Evolutionary conservation across 92 coral and sea anemone genomes (phyloP).

Genomic region (Paragorgia papillata): DNA sequence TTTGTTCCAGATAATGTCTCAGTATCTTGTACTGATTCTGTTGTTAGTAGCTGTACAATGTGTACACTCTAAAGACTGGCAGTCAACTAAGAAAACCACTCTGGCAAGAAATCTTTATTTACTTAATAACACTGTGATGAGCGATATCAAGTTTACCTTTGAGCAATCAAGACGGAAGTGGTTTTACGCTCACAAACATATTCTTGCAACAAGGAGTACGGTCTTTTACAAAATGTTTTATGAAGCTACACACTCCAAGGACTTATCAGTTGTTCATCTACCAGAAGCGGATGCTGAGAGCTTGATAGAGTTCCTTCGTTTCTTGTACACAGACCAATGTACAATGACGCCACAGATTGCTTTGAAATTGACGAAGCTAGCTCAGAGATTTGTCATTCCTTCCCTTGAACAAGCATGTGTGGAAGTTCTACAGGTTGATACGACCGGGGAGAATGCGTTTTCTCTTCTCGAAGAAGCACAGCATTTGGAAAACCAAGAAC

Average conservation of each 20-base stretch:
- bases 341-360: constrained; percentile 60
- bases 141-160: constrained; percentile 46
- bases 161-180: neutral
- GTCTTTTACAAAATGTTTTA: constrained; percentile 79
- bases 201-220: constrained; percentile 68
- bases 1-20: too few relatives aligned
- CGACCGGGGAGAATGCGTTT: constrained; percentile 65
- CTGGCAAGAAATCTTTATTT: constrained; percentile 42
- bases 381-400: constrained; percentile 68
- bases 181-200: constrained; percentile 71
- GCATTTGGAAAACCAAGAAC: constrained; percentile 37
- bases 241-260: constrained; percentile 51
- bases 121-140: constrained; percentile 47
- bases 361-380: constrained; percentile 63
- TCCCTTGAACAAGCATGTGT: constrained; percentile 67
- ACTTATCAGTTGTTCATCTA: constrained; percentile 49
- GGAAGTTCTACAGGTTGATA: constrained; percentile 52
- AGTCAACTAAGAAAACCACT: constrained; percentile 6
- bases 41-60: too few relatives aligned
- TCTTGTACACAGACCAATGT: constrained; percentile 68
- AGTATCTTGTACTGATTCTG: too few relatives aligned
- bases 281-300: constrained; percentile 73
- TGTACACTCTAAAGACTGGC: constrained; percentile 17
- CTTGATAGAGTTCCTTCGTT: constrained; percentile 65
- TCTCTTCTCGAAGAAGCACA: constrained; percentile 56